Evolutionary conservation across 2,888 invertebrate species (phyloP), one percentile per base, ranked within the genome.

Genomic region (Tridacna gigas): DNA sequence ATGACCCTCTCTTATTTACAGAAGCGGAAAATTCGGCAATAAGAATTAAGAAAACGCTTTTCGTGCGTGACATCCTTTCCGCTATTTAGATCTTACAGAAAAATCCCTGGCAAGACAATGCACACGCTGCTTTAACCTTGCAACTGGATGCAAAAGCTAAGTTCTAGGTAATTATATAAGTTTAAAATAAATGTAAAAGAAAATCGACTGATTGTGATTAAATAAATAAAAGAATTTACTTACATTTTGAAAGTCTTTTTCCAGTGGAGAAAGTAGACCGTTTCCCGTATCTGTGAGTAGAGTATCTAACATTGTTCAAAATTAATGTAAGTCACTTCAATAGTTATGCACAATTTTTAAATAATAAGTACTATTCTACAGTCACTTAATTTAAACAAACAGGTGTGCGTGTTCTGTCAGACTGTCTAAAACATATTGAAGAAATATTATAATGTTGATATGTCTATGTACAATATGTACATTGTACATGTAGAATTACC

Each of bases 181-280:
- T 25, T 25, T 25, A 13, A n/a, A 63, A n/a, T 13, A 63, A 1
- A 63, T 63, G 25, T n/a, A 22, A 63, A 3, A 25, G 63, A 13
- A n/a, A 63, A 25, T 63, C 12, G 12, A 63, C 7, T 37, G 2
- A 37, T 37, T 37, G 7, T 4, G 7, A 67, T 22, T 1, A 25
- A 67, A 67, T 45, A 67, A 67, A 13, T n/a, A 5, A 67, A 45
- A 0, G 4, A n/a, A 11, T 28, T 45, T 86, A 90, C 89, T 89
- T 84, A 90, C 90, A 74, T 87, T 85, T 69, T 90, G 89, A 76
- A 88, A 76, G 15, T 89, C 90, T 48, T 66, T 77, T 66, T 77
- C 77, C 66, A 77, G 26, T 18, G 77, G 71, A 71, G 71, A 71
- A 5, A 71, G 48, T 51, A 77, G 28, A 25, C 77, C 66, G 56